A percentile compares a stretch with the other conserved stretches of the same genome.
Conservation (phyloP, 2,113 vertebrate species). For the Toxotes chatareus region DNA sequence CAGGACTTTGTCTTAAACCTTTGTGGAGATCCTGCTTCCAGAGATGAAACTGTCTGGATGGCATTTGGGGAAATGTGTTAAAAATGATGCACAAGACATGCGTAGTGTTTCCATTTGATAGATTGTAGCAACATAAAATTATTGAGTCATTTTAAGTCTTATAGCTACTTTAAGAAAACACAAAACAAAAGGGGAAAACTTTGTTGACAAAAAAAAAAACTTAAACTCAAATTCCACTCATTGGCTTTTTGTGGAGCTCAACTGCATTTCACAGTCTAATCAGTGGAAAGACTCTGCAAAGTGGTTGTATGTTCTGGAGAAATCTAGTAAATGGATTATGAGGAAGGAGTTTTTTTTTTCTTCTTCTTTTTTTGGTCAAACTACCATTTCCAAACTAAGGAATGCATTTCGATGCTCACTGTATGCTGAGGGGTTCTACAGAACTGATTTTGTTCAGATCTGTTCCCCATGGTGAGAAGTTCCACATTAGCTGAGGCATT, state of each 20-base stretch:
- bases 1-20: background rate
- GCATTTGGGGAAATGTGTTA: background rate
- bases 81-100: background rate
- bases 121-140: background rate
- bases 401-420: background rate
- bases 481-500: slow-evolving; percentile 31
- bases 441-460: background rate
- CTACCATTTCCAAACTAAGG: background rate
- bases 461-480: background rate
- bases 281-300: background rate
- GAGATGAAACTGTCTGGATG: background rate
- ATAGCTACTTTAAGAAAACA: background rate
- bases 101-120: background rate
- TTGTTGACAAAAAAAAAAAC: background rate
- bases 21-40: background rate
- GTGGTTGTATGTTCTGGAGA: background rate
- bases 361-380: background rate
- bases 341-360: background rate
- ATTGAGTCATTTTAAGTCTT: background rate
- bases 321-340: background rate
- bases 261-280: background rate
- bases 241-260: background rate
- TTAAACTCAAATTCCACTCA: background rate
- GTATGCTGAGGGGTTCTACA: background rate
- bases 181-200: background rate